Evolutionary conservation across 1,140 invertebrate species (phyloP), one percentile per base, ranked within the genome.

Genomic region (Drosophila grimshawi): DNA sequence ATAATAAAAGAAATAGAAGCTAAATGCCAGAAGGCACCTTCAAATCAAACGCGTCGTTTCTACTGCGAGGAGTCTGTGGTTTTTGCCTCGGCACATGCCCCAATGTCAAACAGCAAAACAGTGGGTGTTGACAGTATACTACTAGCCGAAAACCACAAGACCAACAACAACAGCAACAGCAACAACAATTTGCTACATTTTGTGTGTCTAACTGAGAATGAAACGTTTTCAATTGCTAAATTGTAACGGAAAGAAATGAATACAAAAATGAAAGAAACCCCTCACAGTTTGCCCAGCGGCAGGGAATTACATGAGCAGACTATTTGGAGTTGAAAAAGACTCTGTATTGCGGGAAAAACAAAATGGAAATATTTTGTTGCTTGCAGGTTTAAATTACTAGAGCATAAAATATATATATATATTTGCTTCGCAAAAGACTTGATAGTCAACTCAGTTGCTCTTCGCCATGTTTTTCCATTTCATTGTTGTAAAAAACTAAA

Each of bases 141-240:
- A 39, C 66, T 52, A 67, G 19, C 49, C 8, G 37, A 55, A 73
- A 61, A 76, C 81, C 81, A 70, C 81, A 80, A 70, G 29, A 63
- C 10, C 11, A 74, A 39, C 48, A 51, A 65, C 35, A 63, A 43
- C 39, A 77, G 52, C 30, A 65, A 59, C 48, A 67, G 67, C 41
- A 78, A 60, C 51, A 56, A 53, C 80, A 82, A 82, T 82, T 81
- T 70, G 56, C 74, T 68, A 29, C 63, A 67, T 66, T 75, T 68
- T 78, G 78, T 70, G 63, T 67, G 74, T 63, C 63, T 63, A 68
- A 53, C 61, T 61, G 60, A 68, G 57, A 49, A 46, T 71, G 59
- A 77, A 86, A 83, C 74, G 53, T 63, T 77, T 88, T 86, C 76
- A 83, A 80, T 83, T 74, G 80, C 62, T 76, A 79, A 71, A 78